Evolutionary conservation across 2,888 invertebrate species (phyloP), one percentile per base, ranked within the genome.

Genomic region (Ametastegia equiseti): DNA sequence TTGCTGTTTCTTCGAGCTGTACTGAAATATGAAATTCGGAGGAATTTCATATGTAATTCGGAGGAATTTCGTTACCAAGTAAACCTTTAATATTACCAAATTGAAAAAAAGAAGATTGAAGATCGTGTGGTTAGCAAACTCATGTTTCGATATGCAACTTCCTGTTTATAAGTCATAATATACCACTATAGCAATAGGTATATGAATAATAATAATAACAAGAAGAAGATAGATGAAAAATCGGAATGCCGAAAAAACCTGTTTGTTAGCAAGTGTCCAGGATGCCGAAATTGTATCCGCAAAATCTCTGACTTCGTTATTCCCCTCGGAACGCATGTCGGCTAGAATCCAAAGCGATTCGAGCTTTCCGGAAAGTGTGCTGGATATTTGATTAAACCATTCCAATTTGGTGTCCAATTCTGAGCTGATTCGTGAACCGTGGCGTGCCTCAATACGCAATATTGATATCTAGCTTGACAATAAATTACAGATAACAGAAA

Each of bases 331-430:
- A 65, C 83, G 83, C 6, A 84, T 82, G 9, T 86, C 84, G 6
- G 87, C 84, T 27, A 89, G 82, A 63, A 81, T 85, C 57, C 84
- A 81, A 7, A 89, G 83, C 2, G 88, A 87, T 27, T 86, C 83
- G 30, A 89, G 85, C 81, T 89, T 89, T 65, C 82, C 84, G 50
- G 83, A 79, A 2, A 89, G 81, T 23, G 81, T 78, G 39, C 81
- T 83, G 15, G 85, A 87, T 23, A 86, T 54, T 57, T 85, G 83
- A 75, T 84, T 84, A 65, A 87, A 89, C 54, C 81, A 81, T 13
- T 83, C 81, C 57, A 88, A 83, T 75, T 87, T 88, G 19, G 80
- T 80, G 54, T 87, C 86, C 69, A 88, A 83, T 75, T 88, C 86
- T 1, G 84, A 73, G 63, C 81, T 80, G 9, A 88, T 86, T 57